phyloP scores from a whole-genome alignment of 2,888 invertebrate genomes.

The Drosophila hamatofila region DNA sequence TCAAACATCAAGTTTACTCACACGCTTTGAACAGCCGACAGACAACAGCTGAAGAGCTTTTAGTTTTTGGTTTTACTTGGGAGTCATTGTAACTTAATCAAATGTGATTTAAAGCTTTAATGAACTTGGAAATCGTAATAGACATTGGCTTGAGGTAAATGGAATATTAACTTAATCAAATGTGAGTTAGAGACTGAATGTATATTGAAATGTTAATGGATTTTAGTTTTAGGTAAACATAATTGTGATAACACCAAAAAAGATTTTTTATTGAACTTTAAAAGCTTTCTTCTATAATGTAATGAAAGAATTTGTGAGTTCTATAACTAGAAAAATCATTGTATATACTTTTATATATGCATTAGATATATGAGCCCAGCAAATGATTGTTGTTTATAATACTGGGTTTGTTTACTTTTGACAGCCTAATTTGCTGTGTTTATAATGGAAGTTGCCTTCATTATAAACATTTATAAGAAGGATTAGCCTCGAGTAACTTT shows the following conservation, averaged over 20 bases:
- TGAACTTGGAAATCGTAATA: not conserved
- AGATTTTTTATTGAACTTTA: not conserved
- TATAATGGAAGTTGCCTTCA: not conserved
- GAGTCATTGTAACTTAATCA: not conserved
- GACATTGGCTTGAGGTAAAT: not conserved
- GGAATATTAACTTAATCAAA: not conserved
- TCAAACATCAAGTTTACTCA: not conserved
- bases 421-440: not conserved
- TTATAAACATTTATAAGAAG: not conserved
- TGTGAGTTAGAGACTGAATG: not conserved
- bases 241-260: not conserved
- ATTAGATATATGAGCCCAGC: too few species aligned
- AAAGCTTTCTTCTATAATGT: not conserved
- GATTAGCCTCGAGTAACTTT: not conserved
- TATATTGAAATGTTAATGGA: not conserved
- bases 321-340: not conserved
- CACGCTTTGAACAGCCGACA: slow-evolving; percentile 22
- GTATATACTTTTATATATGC: too few species aligned
- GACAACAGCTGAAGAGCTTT: not conserved
- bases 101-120: not conserved
- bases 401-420: not conserved
- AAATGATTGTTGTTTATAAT: too few species aligned
- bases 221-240: not conserved
- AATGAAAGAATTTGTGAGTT: not conserved
- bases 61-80: not conserved